Evolutionary conservation across 2,113 vertebrate genomes (phyloP).

Genomic region (Acrocephalus kingi): DNA sequence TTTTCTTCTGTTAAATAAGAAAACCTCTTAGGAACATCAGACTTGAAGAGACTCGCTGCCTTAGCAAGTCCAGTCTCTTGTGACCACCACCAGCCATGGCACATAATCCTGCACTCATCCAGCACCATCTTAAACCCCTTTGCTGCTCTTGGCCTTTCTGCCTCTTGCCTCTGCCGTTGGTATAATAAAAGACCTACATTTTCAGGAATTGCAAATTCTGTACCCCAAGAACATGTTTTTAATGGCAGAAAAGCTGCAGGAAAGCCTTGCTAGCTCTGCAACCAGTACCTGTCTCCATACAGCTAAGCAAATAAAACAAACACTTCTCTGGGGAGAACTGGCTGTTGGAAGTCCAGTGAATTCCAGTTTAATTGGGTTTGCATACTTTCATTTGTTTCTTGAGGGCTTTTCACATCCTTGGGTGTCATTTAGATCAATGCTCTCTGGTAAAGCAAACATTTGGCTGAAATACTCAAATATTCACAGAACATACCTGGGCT

Average conservation of each 20-base stretch:
- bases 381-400: constrained; percentile 14
- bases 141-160: not conserved
- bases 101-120: not conserved
- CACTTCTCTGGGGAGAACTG: not conserved
- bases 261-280: not conserved
- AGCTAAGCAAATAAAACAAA: constrained; percentile 2
- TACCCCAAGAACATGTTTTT: not conserved
- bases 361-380: not conserved
- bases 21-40: not conserved
- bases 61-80: not conserved
- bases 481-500: not conserved
- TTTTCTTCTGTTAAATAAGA: not conserved
- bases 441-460: not conserved
- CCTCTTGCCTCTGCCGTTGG: not conserved
- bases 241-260: not conserved
- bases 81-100: not conserved
- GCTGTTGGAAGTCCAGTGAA: not conserved
- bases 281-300: not conserved
- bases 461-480: not conserved
- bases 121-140: not conserved
- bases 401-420: not conserved
- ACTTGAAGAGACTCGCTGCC: not conserved
- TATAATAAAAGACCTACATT: not conserved
- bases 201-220: not conserved
- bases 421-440: constrained; percentile 5